Percentiles rank a stretch among this genome's conserved stretches.
Conservation (phyloP, 2,888 invertebrate species). For the Andrena bicolor region DNA sequence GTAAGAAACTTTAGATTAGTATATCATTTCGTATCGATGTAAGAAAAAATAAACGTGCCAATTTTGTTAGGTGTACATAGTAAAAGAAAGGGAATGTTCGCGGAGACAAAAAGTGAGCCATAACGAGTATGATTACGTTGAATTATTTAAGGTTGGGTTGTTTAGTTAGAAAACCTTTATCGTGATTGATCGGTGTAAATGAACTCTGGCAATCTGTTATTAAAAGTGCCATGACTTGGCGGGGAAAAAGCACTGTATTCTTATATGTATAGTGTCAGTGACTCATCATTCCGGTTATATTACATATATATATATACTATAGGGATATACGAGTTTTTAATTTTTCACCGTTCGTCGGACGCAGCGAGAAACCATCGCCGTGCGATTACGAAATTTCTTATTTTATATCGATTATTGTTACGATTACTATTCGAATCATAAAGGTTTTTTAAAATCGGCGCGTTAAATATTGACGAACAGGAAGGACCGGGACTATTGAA, state of each 20-base stretch:
- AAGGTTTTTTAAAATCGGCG: slow-evolving; percentile 2
- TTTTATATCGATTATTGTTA: too few relatives aligned
- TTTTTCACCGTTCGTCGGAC: slow-evolving; percentile 12
- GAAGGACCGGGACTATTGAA: slow-evolving; percentile 17
- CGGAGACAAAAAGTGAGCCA: too few relatives aligned
- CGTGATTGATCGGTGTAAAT: slow-evolving; percentile 40
- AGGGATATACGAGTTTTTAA: slow-evolving; percentile 31
- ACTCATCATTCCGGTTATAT: slow-evolving; percentile 59
- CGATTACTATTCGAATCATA: background rate
- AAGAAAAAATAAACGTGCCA: too few relatives aligned
- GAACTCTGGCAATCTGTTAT: slow-evolving; percentile 45
- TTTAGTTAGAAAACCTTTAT: slow-evolving; percentile 2
- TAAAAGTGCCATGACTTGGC: slow-evolving; percentile 37
- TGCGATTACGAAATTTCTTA: slow-evolving; percentile 22
- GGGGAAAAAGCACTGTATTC: slow-evolving; percentile 39
- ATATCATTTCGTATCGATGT: background rate
- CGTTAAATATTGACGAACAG: slow-evolving; percentile 20
- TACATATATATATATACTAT: slow-evolving; percentile 31
- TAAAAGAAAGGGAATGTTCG: too few relatives aligned
- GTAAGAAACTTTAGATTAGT: slow-evolving; percentile 8
- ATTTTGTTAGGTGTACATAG: too few relatives aligned
- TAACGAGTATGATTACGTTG: background rate
- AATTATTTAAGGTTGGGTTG: background rate
- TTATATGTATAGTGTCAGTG: slow-evolving; percentile 38
- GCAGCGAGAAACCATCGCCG: slow-evolving; percentile 9